Percentiles rank a stretch among this genome's conserved stretches.
These are phyloP conservation scores for Drosophila leonis DNA, from an alignment of 2,888 invertebrate species.

Conservation along the genomic window DNA sequence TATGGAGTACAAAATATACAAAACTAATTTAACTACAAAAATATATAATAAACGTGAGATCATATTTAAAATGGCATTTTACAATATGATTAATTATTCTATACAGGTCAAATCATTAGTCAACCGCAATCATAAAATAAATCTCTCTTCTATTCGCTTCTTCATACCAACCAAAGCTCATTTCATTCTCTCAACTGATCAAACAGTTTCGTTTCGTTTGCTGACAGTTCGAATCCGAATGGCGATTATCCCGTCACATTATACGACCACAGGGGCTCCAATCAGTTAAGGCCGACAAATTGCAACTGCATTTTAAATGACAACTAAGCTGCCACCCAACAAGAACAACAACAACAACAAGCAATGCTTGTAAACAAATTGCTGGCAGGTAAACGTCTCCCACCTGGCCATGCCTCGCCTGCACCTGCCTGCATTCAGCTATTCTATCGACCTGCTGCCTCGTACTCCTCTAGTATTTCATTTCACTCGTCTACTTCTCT, in stretches of 20 bases:
- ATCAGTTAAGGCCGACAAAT: constrained; percentile 58
- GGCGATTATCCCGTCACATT: constrained; percentile 27
- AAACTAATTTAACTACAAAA: background rate
- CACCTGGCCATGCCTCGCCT: background rate
- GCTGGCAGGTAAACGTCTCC: constrained; percentile 17
- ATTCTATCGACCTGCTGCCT: background rate
- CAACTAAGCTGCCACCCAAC: constrained; percentile 40
- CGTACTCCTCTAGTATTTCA: background rate
- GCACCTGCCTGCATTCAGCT: background rate
- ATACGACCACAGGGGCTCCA: constrained; percentile 18
- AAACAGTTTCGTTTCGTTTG: constrained; percentile 9
- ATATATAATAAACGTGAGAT: background rate
- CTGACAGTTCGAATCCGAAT: constrained; percentile 20
- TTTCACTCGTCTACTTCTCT: background rate
- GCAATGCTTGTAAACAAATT: constrained; percentile 37
- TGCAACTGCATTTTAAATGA: constrained; percentile 71
- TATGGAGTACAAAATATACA: no score
- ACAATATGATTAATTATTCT: background rate
- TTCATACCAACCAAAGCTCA: background rate
- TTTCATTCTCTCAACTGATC: background rate
- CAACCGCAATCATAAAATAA: background rate
- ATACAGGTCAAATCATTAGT: background rate
- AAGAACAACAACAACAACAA: constrained; percentile 7
- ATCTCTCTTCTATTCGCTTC: background rate
- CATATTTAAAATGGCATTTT: background rate